Evolutionary conservation across 2,113 vertebrate species (phyloP).

Genomic region (Scatophagus argus): DNA sequence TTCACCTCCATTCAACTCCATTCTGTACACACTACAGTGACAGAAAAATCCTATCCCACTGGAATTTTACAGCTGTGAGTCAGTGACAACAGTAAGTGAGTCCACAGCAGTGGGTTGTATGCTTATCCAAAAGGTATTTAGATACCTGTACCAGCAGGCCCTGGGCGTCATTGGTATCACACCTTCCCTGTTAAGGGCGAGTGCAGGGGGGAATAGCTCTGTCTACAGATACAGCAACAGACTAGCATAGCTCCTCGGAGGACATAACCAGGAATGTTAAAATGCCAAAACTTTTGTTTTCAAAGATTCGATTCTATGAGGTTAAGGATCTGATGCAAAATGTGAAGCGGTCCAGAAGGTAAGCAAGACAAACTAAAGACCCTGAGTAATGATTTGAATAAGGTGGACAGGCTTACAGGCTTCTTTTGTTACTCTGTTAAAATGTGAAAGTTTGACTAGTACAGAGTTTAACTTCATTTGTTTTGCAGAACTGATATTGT

Average conservation of each 20-base stretch:
- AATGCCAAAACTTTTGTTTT: conserved; percentile 78
- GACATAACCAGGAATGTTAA: conserved; percentile 36
- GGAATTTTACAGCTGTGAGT: conserved; percentile 64
- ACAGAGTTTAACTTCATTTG: background rate
- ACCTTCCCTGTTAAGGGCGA: conserved; percentile 18
- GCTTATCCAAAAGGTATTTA: conserved; percentile 29
- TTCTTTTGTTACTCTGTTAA: background rate
- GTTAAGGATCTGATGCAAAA: conserved; percentile 71
- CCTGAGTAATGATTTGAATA: background rate
- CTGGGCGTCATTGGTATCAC: conserved; percentile 39
- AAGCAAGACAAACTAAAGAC: conserved; percentile 21
- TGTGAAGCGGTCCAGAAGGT: conserved; percentile 68
- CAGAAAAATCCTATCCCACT: background rate
- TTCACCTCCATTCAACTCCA: background rate
- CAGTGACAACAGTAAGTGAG: conserved; percentile 28
- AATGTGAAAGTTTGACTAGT: background rate
- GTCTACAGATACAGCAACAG: background rate
- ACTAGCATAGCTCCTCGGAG: background rate
- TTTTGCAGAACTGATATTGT: conserved; percentile 62
- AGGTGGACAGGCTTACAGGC: background rate
- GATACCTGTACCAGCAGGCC: conserved; percentile 69
- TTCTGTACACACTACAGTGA: background rate
- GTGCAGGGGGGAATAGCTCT: background rate
- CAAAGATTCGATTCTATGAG: conserved; percentile 60
- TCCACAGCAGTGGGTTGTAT: background rate